Conservation (phyloP, 2,113 vertebrate genomes). For the Micronycteris hirsuta region DNA sequence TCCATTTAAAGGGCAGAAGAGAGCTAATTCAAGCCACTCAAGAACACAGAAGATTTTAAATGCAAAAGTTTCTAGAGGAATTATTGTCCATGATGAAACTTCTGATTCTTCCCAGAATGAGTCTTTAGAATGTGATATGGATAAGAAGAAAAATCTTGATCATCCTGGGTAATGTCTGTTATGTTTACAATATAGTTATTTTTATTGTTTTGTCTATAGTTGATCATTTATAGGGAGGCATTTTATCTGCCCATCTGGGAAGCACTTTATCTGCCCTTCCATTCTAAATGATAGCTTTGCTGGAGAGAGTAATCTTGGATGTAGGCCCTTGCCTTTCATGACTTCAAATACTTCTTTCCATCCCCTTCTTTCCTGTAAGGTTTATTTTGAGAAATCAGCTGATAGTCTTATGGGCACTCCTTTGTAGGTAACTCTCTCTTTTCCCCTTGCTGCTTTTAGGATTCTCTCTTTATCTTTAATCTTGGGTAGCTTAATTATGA, state of each 20-base stretch:
- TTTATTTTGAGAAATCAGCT: no score
- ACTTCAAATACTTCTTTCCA: no score
- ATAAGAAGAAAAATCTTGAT: constrained; percentile 31
- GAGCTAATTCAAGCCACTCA: background rate
- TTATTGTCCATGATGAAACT: background rate
- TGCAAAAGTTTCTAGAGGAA: background rate
- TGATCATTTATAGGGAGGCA: background rate
- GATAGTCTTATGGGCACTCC: no score
- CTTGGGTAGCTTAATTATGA: no score
- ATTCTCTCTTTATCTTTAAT: no score
- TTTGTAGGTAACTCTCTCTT: no score
- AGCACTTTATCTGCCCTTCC: no score
- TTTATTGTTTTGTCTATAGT: background rate
- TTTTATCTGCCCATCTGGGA: background rate
- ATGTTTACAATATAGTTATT: background rate
- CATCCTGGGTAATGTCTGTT: constrained; percentile 55
- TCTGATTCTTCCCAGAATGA: background rate
- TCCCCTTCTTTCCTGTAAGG: no score
- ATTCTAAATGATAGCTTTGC: no score
- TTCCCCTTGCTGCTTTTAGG: no score
- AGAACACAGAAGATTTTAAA: constrained; percentile 20
- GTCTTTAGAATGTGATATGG: background rate
- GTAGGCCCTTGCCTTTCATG: no score
- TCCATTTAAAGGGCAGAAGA: constrained; percentile 39
- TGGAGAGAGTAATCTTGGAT: no score